These are phyloP conservation scores for Hydractinia echinata DNA, from an alignment of 30 jellyfish, hydroid and myxozoan genomes.

Conservation along the genomic window DNA sequence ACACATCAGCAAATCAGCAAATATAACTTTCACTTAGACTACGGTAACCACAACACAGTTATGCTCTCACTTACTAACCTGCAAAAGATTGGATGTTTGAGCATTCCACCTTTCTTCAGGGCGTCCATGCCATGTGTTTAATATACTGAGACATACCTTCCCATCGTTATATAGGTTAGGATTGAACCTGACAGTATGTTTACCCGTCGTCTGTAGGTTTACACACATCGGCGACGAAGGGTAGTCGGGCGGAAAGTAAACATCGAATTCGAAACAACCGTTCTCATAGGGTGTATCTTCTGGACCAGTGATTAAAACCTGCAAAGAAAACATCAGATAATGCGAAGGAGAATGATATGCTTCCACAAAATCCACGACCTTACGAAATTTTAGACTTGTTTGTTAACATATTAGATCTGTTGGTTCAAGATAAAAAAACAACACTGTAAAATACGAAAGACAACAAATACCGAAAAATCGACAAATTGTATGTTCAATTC, in stretches of 20 bases:
- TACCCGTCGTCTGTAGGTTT: conserved; percentile 89
- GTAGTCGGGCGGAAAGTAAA: conserved; percentile 83
- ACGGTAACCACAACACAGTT: background rate
- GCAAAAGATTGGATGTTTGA: conserved; percentile 79
- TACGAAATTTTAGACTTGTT: too few species aligned
- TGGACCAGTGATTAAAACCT: conserved; percentile 97
- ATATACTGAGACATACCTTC: conserved; percentile 88
- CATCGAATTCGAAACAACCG: conserved; percentile 94
- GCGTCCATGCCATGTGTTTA: conserved; percentile 99
- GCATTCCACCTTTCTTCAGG: conserved; percentile 99
- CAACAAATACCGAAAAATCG: too few species aligned
- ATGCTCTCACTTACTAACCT: conserved; percentile 37
- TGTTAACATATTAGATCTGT: too few species aligned
- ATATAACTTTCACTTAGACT: too few species aligned
- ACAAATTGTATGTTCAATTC: too few species aligned
- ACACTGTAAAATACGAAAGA: too few species aligned
- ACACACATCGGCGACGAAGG: conserved; percentile 96
- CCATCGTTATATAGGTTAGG: conserved; percentile 97
- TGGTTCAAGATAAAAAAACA: too few species aligned
- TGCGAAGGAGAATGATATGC: too few species aligned
- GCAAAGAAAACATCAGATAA: background rate
- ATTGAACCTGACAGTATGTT: conserved; percentile 81
- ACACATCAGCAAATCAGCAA: too few species aligned
- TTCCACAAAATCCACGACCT: too few species aligned
- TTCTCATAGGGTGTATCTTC: conserved; percentile 98